Percentiles rank a stretch among this genome's conserved stretches.
These are phyloP conservation scores for Cisticola juncidis DNA, from an alignment of 2,113 vertebrate species.

Conservation along the genomic window DNA sequence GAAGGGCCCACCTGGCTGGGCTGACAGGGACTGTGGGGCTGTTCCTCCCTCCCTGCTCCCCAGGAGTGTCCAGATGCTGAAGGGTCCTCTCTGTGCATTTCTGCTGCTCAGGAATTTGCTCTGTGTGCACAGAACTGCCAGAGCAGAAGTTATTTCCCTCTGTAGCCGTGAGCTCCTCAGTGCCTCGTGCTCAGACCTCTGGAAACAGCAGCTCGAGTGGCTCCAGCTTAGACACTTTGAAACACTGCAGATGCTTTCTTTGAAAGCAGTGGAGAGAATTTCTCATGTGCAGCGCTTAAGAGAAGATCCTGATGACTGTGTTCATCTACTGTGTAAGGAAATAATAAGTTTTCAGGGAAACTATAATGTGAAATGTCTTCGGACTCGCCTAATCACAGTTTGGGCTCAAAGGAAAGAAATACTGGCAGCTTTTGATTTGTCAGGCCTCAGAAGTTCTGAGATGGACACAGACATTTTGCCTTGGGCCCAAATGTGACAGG, in stretches of 20 bases:
- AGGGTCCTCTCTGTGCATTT: not conserved
- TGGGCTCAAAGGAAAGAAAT: not conserved
- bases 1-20: not conserved
- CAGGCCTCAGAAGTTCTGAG: not conserved
- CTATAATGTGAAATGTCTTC: not conserved
- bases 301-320: not conserved
- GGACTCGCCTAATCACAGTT: not conserved
- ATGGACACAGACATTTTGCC: not conserved
- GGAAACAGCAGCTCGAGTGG: not conserved
- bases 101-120: not conserved
- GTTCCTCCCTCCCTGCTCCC: not conserved
- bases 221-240: not conserved
- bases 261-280: not conserved
- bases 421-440: not conserved
- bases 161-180: accelerated
- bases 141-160: not conserved
- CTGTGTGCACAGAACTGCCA: not conserved
- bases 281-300: not conserved
- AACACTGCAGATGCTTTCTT: not conserved
- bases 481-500: not conserved
- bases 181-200: not conserved
- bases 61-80: not conserved
- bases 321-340: not conserved
- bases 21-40: not conserved
- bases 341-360: not conserved